Percentiles rank a stretch among this genome's conserved stretches.
These are phyloP conservation scores for Lucifuga dentata DNA, from an alignment of 2,113 vertebrate genomes.

Conservation along the genomic window DNA sequence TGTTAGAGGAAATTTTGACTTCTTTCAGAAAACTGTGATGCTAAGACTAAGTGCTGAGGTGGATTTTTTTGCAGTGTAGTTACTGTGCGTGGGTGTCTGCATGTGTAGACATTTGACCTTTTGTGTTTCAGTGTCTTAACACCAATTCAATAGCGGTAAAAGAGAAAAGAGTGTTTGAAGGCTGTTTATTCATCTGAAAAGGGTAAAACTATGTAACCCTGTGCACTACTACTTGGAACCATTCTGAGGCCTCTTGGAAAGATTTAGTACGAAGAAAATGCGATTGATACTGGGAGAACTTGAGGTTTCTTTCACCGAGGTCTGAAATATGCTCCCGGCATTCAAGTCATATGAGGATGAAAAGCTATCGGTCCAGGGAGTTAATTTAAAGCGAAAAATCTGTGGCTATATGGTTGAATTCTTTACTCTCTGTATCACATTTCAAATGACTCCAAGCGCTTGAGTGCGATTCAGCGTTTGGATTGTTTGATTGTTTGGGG, in stretches of 20 bases:
- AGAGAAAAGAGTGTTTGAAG: slow-evolving; percentile 59
- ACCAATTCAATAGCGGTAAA: slow-evolving; percentile 46
- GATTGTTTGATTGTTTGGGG: slow-evolving; percentile 74
- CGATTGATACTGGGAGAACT: slow-evolving; percentile 63
- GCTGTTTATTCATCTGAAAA: slow-evolving; percentile 65
- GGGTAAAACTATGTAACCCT: slow-evolving; percentile 76
- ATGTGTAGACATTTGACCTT: slow-evolving; percentile 7
- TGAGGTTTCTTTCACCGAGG: slow-evolving; percentile 60
- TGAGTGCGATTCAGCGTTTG: slow-evolving; percentile 61
- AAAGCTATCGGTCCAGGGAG: slow-evolving; percentile 51
- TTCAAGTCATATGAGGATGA: slow-evolving; percentile 58
- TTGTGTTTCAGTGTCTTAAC: slow-evolving; percentile 36
- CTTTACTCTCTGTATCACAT: slow-evolving; percentile 59
- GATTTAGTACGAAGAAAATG: slow-evolving; percentile 64
- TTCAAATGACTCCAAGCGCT: slow-evolving; percentile 70
- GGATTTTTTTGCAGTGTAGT: neutral
- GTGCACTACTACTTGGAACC: slow-evolving; percentile 66
- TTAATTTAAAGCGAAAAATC: slow-evolving; percentile 65
- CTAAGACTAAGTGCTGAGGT: neutral
- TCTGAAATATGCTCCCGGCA: slow-evolving; percentile 62
- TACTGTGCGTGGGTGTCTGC: neutral
- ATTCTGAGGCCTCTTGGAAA: slow-evolving; percentile 69
- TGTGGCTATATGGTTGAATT: slow-evolving; percentile 62
- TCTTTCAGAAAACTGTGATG: neutral
- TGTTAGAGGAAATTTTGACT: neutral